A percentile compares a stretch with the other conserved stretches of the same genome.
These are phyloP conservation scores for Arbacia lixula DNA, from an alignment of 53 echinoderm and acorn worm genomes.

Conservation along the genomic window DNA sequence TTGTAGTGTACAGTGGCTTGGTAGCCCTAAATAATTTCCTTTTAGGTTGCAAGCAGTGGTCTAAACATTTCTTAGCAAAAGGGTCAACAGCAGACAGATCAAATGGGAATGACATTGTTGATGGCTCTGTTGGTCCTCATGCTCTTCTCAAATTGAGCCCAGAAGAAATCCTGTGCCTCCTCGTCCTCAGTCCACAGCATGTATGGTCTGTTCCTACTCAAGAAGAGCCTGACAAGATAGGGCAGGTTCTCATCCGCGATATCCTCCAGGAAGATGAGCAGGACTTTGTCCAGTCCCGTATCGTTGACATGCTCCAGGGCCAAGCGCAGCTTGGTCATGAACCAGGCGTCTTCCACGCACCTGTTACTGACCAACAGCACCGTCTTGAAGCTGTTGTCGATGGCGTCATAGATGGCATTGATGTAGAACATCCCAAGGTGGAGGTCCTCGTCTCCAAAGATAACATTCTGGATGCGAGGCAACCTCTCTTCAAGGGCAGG, in stretches of 20 bases:
- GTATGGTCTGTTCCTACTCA: constrained; percentile 43
- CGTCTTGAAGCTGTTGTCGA: constrained; percentile 32
- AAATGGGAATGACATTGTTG: constrained; percentile 35
- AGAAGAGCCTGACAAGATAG: constrained; percentile 33
- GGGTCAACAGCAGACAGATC: too few species aligned
- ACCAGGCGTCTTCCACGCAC: constrained; percentile 28
- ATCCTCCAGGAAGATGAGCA: constrained; percentile 32
- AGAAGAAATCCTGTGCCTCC: constrained; percentile 33
- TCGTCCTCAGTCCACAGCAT: constrained; percentile 37
- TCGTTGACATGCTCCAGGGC: constrained; percentile 33
- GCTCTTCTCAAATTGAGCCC: constrained; percentile 38
- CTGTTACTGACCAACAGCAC: constrained; percentile 32
- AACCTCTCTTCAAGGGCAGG: constrained; percentile 29
- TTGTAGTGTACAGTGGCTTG: too few species aligned
- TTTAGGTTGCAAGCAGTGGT: too few species aligned
- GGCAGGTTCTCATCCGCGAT: constrained; percentile 27
- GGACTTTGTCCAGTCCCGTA: constrained; percentile 25
- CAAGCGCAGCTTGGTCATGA: constrained; percentile 41
- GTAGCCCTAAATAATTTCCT: too few species aligned
- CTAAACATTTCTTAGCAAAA: too few species aligned
- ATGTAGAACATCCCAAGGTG: constrained; percentile 23
- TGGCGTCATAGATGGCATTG: constrained; percentile 16
- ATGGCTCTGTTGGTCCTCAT: constrained; percentile 29
- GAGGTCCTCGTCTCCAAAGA: constrained; percentile 30
- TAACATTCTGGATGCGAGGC: background rate